A percentile compares a stretch with the other conserved stretches of the same genome.
Conservation (phyloP, 2,888 invertebrate species). For the Tipula lateralis region DNA sequence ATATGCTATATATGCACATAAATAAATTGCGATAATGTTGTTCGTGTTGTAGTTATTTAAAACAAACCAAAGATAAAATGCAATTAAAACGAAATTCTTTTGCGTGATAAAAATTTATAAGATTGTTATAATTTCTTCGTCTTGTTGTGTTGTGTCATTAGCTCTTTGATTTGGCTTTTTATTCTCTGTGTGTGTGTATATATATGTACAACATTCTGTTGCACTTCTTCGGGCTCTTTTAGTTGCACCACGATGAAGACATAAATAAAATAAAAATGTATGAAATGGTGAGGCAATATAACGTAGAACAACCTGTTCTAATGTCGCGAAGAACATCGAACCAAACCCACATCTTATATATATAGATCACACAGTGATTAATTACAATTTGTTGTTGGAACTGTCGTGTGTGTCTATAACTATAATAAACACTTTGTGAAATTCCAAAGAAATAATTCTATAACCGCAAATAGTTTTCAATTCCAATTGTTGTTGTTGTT, state of each 20-base stretch:
- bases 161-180: neutral
- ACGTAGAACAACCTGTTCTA: too few relatives aligned
- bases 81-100: conserved; percentile 27
- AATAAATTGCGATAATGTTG: neutral
- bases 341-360: too few relatives aligned
- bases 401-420: neutral
- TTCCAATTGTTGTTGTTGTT: neutral
- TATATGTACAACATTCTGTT: too few relatives aligned
- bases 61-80: conserved; percentile 12
- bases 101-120: conserved; percentile 27
- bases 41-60: neutral
- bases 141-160: conserved; percentile 24
- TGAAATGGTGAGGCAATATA: too few relatives aligned
- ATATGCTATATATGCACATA: neutral
- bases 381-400: too few relatives aligned
- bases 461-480: neutral
- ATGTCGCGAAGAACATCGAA: too few relatives aligned
- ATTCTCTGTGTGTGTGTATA: too few relatives aligned
- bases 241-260: neutral
- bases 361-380: too few relatives aligned
- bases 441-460: neutral
- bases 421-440: neutral
- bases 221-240: neutral
- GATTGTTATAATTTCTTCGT: conserved; percentile 19
- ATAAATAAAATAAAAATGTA: neutral